Conservation (phyloP, 2,797 vertebrate species). For the Cynopterus sphinx region DNA sequence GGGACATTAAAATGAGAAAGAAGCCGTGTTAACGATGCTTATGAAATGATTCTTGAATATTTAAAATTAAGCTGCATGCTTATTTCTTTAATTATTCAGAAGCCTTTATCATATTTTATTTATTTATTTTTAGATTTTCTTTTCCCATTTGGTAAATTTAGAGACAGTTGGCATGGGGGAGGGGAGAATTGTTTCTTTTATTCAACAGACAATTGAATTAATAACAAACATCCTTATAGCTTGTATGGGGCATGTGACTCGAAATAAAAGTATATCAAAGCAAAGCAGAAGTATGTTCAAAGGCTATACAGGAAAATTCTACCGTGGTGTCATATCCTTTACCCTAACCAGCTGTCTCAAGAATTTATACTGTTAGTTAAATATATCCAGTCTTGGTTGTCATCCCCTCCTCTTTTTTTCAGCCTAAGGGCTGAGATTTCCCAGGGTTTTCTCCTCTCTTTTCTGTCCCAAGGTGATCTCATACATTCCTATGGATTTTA, state of each 20-base stretch:
- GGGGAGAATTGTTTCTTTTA: neutral
- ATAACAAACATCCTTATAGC: neutral
- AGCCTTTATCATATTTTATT: neutral
- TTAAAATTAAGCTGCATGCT: constrained; percentile 7
- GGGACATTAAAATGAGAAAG: neutral
- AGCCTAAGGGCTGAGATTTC: neutral
- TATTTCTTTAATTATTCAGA: neutral
- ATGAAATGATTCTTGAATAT: neutral
- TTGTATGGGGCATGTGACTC: neutral
- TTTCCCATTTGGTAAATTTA: constrained; percentile 14
- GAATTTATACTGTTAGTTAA: constrained; percentile 38
- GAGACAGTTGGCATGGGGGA: neutral
- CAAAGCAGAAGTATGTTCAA: neutral
- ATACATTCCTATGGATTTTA: constrained; percentile 34
- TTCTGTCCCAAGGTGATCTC: neutral
- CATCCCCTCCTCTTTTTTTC: neutral
- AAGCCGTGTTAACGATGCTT: neutral
- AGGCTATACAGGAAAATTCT: neutral
- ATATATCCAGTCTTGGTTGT: neutral
- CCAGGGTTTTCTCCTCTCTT: neutral
- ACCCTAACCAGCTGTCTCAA: constrained; percentile 9
- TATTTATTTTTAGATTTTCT: neutral
- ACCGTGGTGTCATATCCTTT: neutral
- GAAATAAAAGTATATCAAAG: neutral
- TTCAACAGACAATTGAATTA: neutral